Conservation (phyloP, 37 sponge, comb jelly and placozoan species). For the Halichondria panicea region DNA sequence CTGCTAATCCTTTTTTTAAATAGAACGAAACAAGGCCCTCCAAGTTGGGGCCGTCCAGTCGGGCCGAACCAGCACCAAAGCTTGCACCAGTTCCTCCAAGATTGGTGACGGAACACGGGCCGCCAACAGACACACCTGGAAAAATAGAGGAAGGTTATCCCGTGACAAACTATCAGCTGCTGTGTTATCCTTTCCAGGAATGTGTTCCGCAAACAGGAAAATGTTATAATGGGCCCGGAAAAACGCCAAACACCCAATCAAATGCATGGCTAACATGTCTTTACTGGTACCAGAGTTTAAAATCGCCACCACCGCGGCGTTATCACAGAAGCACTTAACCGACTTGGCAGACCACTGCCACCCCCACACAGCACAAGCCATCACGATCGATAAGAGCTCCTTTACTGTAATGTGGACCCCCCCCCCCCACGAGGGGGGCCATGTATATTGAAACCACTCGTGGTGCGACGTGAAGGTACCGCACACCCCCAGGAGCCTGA, state of each 20-base stretch:
- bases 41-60: neutral
- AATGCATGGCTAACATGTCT: neutral
- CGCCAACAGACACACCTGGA: neutral
- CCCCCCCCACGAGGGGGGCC: slow-evolving; percentile 4
- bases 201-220: neutral
- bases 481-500: slow-evolving; percentile 4
- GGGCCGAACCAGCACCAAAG: neutral
- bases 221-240: neutral
- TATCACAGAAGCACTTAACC: neutral
- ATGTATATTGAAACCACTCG: neutral
- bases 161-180: neutral
- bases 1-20: slow-evolving; percentile 29
- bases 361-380: neutral
- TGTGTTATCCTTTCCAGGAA: neutral
- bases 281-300: neutral
- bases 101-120: neutral
- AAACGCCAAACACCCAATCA: neutral
- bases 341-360: neutral
- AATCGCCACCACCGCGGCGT: neutral
- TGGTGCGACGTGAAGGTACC: too few relatives aligned
- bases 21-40: too few relatives aligned
- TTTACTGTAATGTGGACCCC: slow-evolving; percentile 7
- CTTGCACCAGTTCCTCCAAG: neutral
- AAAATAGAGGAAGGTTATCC: neutral
- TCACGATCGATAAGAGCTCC: neutral